phyloP scores from a whole-genome alignment of 2,888 invertebrate genomes.

The Invenusta paracnida region DNA sequence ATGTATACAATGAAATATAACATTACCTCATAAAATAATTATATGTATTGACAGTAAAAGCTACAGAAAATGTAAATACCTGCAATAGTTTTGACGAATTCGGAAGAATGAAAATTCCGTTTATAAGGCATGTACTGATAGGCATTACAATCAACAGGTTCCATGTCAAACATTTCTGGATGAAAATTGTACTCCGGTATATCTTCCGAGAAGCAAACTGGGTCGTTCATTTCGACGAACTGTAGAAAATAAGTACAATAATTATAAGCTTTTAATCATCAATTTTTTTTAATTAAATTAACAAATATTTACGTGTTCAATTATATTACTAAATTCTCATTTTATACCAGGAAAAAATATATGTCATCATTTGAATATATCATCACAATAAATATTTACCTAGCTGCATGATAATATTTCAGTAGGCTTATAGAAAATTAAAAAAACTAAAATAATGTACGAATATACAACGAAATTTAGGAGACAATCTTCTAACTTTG shows the following conservation, averaged over 20 bases:
- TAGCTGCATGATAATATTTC: too few species aligned
- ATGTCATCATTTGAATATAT: too few species aligned
- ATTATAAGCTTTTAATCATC: neutral
- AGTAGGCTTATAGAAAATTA: too few species aligned
- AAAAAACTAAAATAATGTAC: too few species aligned
- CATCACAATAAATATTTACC: too few species aligned
- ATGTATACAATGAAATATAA: neutral
- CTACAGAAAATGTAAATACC: neutral
- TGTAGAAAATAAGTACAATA: slow-evolving; percentile 46
- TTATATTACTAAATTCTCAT: too few species aligned
- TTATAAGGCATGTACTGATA: neutral
- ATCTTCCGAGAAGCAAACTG: slow-evolving; percentile 48
- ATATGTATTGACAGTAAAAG: neutral
- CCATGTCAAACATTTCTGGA: slow-evolving; percentile 66
- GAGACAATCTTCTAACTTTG: too few species aligned
- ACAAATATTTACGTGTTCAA: too few species aligned
- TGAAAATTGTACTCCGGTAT: slow-evolving; percentile 59
- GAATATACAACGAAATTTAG: too few species aligned
- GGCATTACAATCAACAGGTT: slow-evolving; percentile 27
- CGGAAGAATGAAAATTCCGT: slow-evolving; percentile 67
- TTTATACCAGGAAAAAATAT: too few species aligned
- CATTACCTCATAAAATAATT: neutral
- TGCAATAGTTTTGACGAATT: slow-evolving; percentile 62
- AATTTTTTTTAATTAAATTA: neutral
- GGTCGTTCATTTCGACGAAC: slow-evolving; percentile 58